Base-by-base conservation (phyloP, 2,888 invertebrate genomes). In the Hybos culiciformis region DNA sequence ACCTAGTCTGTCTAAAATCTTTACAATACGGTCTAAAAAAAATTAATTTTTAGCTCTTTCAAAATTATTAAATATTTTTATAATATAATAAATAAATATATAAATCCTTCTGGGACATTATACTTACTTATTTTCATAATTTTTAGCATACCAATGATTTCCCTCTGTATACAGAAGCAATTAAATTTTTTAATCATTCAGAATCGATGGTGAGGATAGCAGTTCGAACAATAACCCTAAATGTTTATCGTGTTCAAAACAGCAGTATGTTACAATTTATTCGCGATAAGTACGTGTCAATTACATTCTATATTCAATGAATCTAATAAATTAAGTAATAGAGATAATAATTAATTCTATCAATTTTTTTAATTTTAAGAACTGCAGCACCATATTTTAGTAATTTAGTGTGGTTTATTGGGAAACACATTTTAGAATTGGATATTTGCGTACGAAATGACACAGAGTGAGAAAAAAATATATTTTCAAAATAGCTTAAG, bases 191-290 rank as follows among this genome's bases (percentile, higher is more conserved):
- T 70, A 96, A 98, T 65, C 97, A 98, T 67, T 83, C 90, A 0
- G 98, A 98, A 69, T 88, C 91, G 29, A 98, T 98, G 98, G 97
- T 98, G 26, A 77, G 98, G 38, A 99, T 98, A 54, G 98, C 98
- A 3, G 98, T 98, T 12, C 74, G 98, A 46, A 98, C 97, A 11
- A 76, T 99, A 49, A 94, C 97, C 1, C 72, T 99, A 33, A 99
- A 98, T 68, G 96, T 99, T 1, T 98, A 94, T 60, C 72, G 78
- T 69, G 94, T 96, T 26, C 86, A 91, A 58, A 94, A 94, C 66
- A 78, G 80, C 37, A 91, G 88, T 46, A 97, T 97, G 96, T 70
- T 96, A 50, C 77, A 84, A 51, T 97, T 96, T 63, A 96, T 97
- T 51, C 72, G 92, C 58, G 92, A 96, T 67, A 82, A 75, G 75